phyloP scores from a whole-genome alignment of 37 sponge, comb jelly and placozoan genomes.

The Aphrocallistes beatrix region DNA sequence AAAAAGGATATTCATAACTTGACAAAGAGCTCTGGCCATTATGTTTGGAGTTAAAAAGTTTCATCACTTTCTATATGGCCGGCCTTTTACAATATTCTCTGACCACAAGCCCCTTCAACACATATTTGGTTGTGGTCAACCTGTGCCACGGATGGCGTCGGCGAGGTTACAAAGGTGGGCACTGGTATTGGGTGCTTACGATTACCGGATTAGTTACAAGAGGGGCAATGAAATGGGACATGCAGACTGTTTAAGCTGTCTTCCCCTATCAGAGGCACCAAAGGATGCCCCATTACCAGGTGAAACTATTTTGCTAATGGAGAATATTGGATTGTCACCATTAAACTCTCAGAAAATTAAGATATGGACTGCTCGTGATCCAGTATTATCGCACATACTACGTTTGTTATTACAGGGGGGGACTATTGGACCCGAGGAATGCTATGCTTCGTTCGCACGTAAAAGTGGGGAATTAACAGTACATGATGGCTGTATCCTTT shows the following conservation, averaged over 20 bases:
- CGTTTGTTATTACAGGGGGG: neutral
- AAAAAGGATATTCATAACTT: slow-evolving; percentile 19
- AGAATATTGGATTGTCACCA: neutral
- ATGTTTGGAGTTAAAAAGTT: slow-evolving; percentile 25
- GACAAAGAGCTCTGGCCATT: slow-evolving; percentile 25
- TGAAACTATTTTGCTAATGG: neutral
- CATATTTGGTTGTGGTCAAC: slow-evolving; percentile 13
- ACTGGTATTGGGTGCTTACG: slow-evolving; percentile 16
- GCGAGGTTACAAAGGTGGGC: slow-evolving; percentile 28
- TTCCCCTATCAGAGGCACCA: neutral
- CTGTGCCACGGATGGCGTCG: slow-evolving; percentile 26
- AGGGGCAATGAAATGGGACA: neutral
- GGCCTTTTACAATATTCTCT: slow-evolving; percentile 21
- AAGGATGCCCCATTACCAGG: neutral
- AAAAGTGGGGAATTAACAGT: neutral
- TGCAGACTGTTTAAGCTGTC: slow-evolving; percentile 24
- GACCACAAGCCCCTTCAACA: slow-evolving; percentile 24
- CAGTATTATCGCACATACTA: neutral
- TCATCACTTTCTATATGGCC: slow-evolving; percentile 21
- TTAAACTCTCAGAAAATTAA: neutral
- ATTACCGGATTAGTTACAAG: slow-evolving; percentile 23
- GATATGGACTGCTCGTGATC: neutral
- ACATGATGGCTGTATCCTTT: slow-evolving; percentile 13
- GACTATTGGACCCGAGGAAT: neutral
- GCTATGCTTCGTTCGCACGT: neutral